These are phyloP conservation scores for Nesogale talazaci DNA, from an alignment of 2,113 vertebrate species.

Conservation along the genomic window DNA sequence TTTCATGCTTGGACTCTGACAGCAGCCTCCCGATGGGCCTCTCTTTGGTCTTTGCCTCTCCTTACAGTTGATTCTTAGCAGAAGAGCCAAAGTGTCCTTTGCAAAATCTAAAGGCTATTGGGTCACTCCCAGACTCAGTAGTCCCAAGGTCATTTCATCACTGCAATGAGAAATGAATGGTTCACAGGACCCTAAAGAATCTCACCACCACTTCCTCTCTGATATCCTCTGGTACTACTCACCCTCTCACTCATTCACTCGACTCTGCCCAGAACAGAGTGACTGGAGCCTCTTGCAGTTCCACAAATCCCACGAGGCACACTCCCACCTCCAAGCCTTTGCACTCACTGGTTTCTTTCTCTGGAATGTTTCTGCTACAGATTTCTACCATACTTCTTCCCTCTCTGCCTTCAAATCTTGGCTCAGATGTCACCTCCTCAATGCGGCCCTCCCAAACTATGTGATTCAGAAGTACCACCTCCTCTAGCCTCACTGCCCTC, in stretches of 20 bases:
- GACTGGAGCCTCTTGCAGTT: not conserved
- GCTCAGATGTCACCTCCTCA: not conserved
- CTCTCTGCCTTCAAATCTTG: not conserved
- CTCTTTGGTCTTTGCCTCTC: not conserved
- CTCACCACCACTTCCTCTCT: not conserved
- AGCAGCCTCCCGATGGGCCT: not conserved
- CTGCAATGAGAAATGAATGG: not conserved
- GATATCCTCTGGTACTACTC: not conserved
- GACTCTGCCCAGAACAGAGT: not conserved
- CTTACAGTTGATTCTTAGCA: not conserved
- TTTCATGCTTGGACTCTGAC: not conserved
- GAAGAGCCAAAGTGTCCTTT: not conserved
- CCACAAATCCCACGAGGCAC: not conserved
- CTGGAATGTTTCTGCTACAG: not conserved
- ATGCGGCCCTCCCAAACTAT: not conserved
- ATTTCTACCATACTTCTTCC: not conserved
- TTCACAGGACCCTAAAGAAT: not conserved
- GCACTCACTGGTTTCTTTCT: not conserved
- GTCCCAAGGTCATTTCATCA: too few relatives aligned
- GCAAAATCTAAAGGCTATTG: not conserved
- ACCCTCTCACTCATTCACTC: too few relatives aligned
- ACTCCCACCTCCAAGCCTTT: not conserved
- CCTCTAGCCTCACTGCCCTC: not conserved
- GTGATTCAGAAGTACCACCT: constrained; percentile 4
- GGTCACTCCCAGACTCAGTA: not conserved